Base-by-base conservation (phyloP, 1,140 invertebrate genomes). In the Gyrodactylus salaris region DNA sequence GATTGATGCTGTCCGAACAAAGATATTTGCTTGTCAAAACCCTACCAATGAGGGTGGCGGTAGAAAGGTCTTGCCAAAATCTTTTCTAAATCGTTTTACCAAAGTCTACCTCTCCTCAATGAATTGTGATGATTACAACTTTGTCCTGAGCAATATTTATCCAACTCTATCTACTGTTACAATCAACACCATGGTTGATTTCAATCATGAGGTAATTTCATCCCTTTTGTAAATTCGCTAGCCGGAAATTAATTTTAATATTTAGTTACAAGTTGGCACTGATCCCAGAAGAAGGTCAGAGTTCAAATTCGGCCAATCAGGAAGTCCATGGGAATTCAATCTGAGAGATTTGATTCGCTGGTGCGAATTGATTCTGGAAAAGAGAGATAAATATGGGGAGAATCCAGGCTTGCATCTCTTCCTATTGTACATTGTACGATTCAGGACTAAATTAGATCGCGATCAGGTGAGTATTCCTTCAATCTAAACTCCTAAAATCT, bases 21-120 rank as follows among this genome's bases (percentile, higher is more conserved):
- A 87, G 76, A 85, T 99, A 34, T 99, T 99, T 81, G 94, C 87
- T 19, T 97, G 92, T 79, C 94, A 98, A 82, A 99, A 99, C 84
- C 94, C 95, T 0, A 81, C 91, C n/a, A 86, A 85, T 77, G 89
- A 98, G 83, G 95, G 95, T 27, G 91, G 93, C 0, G 91, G 88
- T 0, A 84, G 95, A 76, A 87, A 93, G 80, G 93, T 93, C 16
- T 82, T 99, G 69, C 95, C 95, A 0, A 86, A 89, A 77, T 98
- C 93, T 0, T 99, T 99, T 78, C 81, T 98, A 0, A 99, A 99
- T 82, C 85, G 95, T 77, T 99, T 99, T 78, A 94, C 89, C 23
- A 90, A 94, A 84, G 85, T 97, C 0, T 94, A 88, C 77, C 83
- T 96, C 20, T 87, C 90, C 75, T 84, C 87, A 20, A 81, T 97